Percentiles rank a stretch among this genome's conserved stretches.
phyloP scores from a whole-genome alignment of 1,140 invertebrate genomes.

The Catajapyx aquilonaris region DNA sequence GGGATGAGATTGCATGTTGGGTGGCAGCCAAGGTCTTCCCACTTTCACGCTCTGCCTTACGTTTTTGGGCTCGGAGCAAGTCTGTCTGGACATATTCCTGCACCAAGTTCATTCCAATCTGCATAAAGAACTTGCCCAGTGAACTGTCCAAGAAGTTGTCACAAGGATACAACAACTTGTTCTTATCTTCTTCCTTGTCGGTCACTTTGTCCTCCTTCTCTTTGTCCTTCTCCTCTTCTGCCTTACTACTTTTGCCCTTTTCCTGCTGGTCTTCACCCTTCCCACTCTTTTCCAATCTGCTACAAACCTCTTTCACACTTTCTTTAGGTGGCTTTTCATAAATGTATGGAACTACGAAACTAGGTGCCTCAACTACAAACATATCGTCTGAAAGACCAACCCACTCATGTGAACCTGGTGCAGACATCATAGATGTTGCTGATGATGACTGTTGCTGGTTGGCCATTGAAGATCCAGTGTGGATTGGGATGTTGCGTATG shows the following conservation, averaged over 20 bases:
- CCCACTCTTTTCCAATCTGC: conserved; percentile 35
- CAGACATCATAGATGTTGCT: conserved; percentile 24
- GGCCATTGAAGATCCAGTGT: not conserved
- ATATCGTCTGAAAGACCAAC: conserved; percentile 69
- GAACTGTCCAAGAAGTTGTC: conserved; percentile 43
- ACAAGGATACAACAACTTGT: conserved; percentile 7
- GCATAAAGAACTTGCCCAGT: conserved; percentile 76
- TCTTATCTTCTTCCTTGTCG: conserved; percentile 5
- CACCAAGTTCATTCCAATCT: conserved; percentile 74
- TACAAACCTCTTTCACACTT: conserved; percentile 50
- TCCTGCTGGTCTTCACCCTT: conserved; percentile 7
- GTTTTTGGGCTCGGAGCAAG: conserved; percentile 63
- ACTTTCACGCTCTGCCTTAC: conserved; percentile 42
- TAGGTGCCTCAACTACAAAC: conserved; percentile 75
- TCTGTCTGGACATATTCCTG: conserved; percentile 85
- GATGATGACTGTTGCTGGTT: not conserved
- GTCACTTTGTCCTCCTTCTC: conserved; percentile 11
- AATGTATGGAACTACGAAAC: conserved; percentile 80
- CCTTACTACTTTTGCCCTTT: conserved; percentile 6
- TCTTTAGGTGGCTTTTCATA: conserved; percentile 67
- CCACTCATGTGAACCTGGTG: conserved; percentile 14
- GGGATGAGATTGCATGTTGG: conserved; percentile 50
- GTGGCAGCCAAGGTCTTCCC: conserved; percentile 40
- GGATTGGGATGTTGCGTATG: not conserved
- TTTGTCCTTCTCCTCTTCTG: conserved; percentile 8